Percentiles rank a stretch among this genome's conserved stretches.
phyloP scores from a whole-genome alignment of 2,888 invertebrate species.

The Dasysyrphus tricinctus region DNA sequence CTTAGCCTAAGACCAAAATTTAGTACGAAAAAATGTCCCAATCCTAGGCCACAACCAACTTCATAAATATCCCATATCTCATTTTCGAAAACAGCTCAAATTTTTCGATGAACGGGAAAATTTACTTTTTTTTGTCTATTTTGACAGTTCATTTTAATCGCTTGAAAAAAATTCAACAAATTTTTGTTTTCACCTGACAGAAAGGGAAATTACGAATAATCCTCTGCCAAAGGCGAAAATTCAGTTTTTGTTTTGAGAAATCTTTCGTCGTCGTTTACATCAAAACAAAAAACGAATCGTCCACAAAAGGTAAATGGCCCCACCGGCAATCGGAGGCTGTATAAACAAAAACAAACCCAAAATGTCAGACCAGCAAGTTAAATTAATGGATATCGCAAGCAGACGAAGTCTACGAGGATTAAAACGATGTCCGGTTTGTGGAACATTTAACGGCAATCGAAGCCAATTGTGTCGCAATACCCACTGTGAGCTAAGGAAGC shows the following conservation, averaged over 20 bases:
- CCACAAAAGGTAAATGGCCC: conserved; percentile 66
- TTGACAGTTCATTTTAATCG: conserved; percentile 52
- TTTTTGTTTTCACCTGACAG: conserved; percentile 58
- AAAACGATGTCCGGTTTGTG: conserved; percentile 90
- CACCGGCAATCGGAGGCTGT: conserved; percentile 56
- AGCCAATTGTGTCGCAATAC: conserved; percentile 83
- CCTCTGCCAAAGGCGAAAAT: conserved; percentile 68
- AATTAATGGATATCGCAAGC: conserved; percentile 22
- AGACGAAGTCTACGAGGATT: conserved; percentile 85
- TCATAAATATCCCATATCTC: conserved; percentile 27
- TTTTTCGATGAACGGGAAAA: conserved; percentile 24
- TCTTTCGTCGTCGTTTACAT: conserved; percentile 66
- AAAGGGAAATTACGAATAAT: conserved; percentile 75
- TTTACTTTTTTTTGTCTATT: conserved; percentile 13
- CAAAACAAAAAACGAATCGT: conserved; percentile 48
- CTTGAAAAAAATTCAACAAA: conserved; percentile 33
- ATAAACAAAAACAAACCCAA: conserved; percentile 73
- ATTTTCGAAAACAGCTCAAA: conserved; percentile 9
- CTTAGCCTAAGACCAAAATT: too few species aligned
- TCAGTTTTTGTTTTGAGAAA: conserved; percentile 73
- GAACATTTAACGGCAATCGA: conserved; percentile 89
- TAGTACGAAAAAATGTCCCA: not conserved
- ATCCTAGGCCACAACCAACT: conserved; percentile 6
- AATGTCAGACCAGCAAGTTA: conserved; percentile 62
- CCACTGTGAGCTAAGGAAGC: conserved; percentile 79